These are phyloP conservation scores for Pristiophorus japonicus DNA, from an alignment of 2,113 vertebrate species.

Conservation along the genomic window DNA sequence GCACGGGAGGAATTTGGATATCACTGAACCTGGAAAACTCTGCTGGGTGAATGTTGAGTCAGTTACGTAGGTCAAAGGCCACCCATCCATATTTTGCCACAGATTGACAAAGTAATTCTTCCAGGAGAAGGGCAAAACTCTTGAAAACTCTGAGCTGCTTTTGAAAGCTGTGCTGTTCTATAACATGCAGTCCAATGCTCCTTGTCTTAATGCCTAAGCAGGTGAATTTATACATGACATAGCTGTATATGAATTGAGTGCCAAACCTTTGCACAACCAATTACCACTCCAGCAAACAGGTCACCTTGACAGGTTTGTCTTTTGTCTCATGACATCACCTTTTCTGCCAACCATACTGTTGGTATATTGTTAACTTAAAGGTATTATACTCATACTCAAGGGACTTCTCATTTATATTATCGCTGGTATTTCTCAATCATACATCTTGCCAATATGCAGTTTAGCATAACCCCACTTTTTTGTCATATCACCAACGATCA, in stretches of 20 bases:
- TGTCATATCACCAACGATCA: neutral
- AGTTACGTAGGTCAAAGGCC: neutral
- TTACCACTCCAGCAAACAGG: neutral
- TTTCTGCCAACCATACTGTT: neutral
- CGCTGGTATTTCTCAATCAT: neutral
- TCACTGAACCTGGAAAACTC: neutral
- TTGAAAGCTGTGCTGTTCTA: neutral
- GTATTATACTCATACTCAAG: neutral
- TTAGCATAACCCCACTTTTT: neutral
- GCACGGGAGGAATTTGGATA: neutral
- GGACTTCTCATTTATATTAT: neutral
- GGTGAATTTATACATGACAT: neutral
- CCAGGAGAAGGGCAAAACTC: neutral
- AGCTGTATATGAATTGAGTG: neutral
- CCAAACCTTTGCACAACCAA: neutral
- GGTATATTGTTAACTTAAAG: neutral
- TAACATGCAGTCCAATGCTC: neutral
- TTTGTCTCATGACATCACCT: neutral
- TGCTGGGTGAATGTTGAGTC: neutral
- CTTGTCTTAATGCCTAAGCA: neutral
- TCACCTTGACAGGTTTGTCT: neutral
- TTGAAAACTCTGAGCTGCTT: neutral
- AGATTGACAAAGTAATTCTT: neutral
- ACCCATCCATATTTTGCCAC: neutral
- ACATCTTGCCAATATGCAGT: neutral